Evolutionary conservation across 2,113 vertebrate genomes (phyloP).

Genomic region (Trichechus manatus): DNA sequence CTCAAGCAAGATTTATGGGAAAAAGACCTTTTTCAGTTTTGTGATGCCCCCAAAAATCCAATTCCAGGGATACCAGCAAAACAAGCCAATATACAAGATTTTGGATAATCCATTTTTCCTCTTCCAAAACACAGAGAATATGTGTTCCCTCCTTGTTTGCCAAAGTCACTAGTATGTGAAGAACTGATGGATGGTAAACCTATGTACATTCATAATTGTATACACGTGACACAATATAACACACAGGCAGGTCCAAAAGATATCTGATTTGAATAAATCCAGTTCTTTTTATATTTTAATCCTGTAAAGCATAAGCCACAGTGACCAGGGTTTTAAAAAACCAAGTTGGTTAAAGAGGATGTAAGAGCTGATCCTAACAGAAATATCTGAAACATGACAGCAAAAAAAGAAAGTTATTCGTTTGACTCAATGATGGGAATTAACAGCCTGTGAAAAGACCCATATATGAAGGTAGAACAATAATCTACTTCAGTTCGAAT

Average conservation of each 20-base stretch:
- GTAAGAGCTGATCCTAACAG: background rate
- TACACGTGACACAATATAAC: conserved; percentile 1
- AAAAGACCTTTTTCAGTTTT: conserved; percentile 27
- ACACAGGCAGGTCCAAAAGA: conserved; percentile 15
- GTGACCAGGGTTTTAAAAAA: background rate
- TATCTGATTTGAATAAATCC: background rate
- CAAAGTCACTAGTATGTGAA: background rate
- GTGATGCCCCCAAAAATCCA: background rate
- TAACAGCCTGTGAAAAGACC: background rate
- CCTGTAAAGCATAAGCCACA: background rate
- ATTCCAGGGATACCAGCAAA: background rate
- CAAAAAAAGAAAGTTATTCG: background rate
- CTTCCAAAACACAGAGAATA: background rate
- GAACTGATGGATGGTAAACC: background rate
- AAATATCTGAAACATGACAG: background rate
- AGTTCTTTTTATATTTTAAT: conserved; percentile 36
- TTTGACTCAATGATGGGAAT: conserved; percentile 17
- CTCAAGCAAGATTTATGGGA: background rate
- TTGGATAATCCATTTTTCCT: conserved; percentile 10
- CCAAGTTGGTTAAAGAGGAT: background rate
- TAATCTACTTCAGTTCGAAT: background rate
- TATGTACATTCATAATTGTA: background rate
- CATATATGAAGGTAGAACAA: background rate
- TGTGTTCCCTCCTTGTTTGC: background rate
- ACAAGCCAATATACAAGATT: background rate